Evolutionary conservation across 2,888 invertebrate species (phyloP).

Genomic region (Drosophila borborema): DNA sequence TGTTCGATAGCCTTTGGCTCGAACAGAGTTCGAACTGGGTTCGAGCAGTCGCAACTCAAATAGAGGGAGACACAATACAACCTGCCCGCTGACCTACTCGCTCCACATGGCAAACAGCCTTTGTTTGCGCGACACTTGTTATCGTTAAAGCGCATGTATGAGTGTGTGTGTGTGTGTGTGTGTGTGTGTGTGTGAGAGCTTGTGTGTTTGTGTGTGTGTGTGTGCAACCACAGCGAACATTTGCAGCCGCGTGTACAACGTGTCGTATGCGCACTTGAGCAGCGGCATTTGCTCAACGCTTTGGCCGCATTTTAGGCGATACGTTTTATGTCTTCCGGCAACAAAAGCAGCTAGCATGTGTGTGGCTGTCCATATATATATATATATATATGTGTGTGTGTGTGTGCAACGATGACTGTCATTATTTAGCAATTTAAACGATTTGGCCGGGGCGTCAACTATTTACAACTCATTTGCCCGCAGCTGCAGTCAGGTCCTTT

Average conservation of each 20-base stretch:
- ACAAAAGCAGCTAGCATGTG: conserved; percentile 32
- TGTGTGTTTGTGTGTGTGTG: conserved; percentile 32
- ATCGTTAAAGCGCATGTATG: conserved; percentile 42
- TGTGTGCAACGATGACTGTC: conserved; percentile 52
- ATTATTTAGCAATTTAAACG: conserved; percentile 77
- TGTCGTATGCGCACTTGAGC: conserved; percentile 77
- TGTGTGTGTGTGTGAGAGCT: conserved; percentile 29
- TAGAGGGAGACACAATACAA: conserved; percentile 1
- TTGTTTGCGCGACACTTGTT: conserved; percentile 74
- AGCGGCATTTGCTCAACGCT: conserved; percentile 57
- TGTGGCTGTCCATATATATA: background rate
- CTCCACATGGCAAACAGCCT: conserved; percentile 22
- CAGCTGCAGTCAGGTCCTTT: conserved; percentile 43
- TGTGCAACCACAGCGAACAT: conserved; percentile 36
- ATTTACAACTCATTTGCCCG: conserved; percentile 65
- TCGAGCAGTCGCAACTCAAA: background rate
- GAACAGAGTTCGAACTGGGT: conserved; percentile 21
- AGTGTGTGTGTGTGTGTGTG: conserved; percentile 21
- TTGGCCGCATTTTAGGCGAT: conserved; percentile 61
- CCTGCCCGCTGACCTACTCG: background rate
- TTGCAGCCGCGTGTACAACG: conserved; percentile 59
- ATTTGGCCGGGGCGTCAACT: conserved; percentile 66
- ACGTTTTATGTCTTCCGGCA: conserved; percentile 63
- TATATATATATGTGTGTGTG: conserved; percentile 1
- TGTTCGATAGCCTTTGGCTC: conserved; percentile 53